A percentile compares a stretch with the other conserved stretches of the same genome.
Evolutionary conservation across 2,888 invertebrate species (phyloP).

Genomic region (Thyatira batis): DNA sequence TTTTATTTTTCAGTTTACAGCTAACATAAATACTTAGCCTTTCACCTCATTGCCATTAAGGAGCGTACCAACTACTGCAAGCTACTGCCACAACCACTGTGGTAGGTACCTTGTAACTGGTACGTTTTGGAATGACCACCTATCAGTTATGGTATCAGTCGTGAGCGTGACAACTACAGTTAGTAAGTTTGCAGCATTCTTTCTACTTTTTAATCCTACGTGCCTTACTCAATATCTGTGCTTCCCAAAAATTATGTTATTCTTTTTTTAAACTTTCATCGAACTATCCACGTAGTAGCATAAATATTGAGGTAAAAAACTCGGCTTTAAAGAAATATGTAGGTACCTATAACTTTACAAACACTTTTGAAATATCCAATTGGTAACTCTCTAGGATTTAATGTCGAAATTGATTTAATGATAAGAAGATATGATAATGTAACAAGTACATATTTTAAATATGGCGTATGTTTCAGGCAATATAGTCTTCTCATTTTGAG

Average conservation of each 20-base stretch:
- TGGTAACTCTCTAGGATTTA: too few relatives aligned
- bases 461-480: background rate
- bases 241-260: background rate
- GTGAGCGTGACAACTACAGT: conserved; percentile 3
- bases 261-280: too few relatives aligned
- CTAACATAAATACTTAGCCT: background rate
- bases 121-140: background rate
- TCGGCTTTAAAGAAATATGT: too few relatives aligned
- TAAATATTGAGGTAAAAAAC: too few relatives aligned
- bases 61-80: background rate
- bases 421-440: too few relatives aligned
- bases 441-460: too few relatives aligned
- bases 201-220: background rate
- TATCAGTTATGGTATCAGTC: conserved; percentile 1
- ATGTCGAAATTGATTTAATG: too few relatives aligned
- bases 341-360: too few relatives aligned
- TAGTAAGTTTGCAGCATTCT: background rate
- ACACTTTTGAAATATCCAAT: too few relatives aligned
- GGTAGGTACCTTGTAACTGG: background rate
- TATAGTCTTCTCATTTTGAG: background rate
- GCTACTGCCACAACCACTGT: background rate
- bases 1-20: background rate
- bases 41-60: background rate
- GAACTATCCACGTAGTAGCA: too few relatives aligned
- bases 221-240: background rate